Percentiles rank a stretch among this genome's conserved stretches.
Evolutionary conservation across 2,888 invertebrate species (phyloP).

Genomic region (Andrena minutula): DNA sequence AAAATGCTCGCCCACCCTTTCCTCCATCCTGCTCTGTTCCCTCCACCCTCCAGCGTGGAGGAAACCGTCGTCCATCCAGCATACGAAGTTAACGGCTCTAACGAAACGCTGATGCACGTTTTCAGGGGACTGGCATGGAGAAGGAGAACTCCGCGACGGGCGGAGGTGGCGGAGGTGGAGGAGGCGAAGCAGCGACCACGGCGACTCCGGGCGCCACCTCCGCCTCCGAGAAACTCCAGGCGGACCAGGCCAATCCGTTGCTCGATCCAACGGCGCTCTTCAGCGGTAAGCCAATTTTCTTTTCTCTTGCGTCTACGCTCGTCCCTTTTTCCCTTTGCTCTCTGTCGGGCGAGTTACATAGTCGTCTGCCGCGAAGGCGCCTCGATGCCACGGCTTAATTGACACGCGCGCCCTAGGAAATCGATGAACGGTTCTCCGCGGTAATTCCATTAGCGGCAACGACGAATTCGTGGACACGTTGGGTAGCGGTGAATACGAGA

Average conservation of each 20-base stretch:
- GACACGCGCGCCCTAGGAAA: conserved; percentile 32
- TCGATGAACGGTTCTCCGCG: conserved; percentile 18
- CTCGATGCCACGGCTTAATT: conserved; percentile 16
- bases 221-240: conserved; percentile 88
- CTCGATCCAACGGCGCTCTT: conserved; percentile 93
- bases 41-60: neutral
- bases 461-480: conserved; percentile 4
- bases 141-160: conserved; percentile 89
- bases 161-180: conserved; percentile 86
- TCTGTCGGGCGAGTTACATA: neutral
- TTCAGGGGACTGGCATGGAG: conserved; percentile 88
- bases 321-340: neutral
- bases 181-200: conserved; percentile 86
- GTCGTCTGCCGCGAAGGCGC: neutral
- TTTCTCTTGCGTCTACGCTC: neutral
- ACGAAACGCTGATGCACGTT: conserved; percentile 65
- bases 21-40: neutral
- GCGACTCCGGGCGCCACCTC: conserved; percentile 84
- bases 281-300: conserved; percentile 86
- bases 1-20: neutral
- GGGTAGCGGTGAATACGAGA: neutral
- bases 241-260: conserved; percentile 88
- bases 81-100: conserved; percentile 57
- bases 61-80: neutral
- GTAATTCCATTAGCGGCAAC: conserved; percentile 10